Base-by-base conservation (phyloP, 2,888 invertebrate species). In the Theretra japonica region DNA sequence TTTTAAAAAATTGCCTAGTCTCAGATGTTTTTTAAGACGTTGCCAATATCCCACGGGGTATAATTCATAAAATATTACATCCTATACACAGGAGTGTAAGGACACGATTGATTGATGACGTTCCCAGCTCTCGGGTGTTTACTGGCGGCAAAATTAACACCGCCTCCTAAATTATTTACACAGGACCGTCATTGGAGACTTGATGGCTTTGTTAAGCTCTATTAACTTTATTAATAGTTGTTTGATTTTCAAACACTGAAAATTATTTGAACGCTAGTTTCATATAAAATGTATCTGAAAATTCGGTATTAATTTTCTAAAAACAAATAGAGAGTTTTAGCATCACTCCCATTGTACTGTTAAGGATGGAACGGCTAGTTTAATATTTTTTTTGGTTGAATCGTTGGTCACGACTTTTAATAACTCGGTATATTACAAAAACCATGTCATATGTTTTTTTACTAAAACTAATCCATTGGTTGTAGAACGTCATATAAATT, bases 71-170 rank as follows among this genome's bases (percentile, higher is more conserved):
- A 53, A 53, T 53, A 41, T 41, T 15, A 53, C n/a, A n/a, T 53
- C 53, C 19, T 53, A 50, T 50, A 53, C n/a, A 48, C 23, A 21
- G 21, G 17, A 23, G 23, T 23, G 15, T 65, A 65, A 65, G 17
- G 48, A 23, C 23, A 41, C 41, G 23, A 65, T 65, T 65, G 65
- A 65, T 65, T 65, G 48, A 65, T 65, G 65, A 65, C 23, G n/a
- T n/a, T 53, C 53, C 1, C 48, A 5, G 23, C 48, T 65, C 6
- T 41, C 21, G n/a, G 65, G 41, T 65, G 30, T 33, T 65, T 65
- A 65, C n/a, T 62, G 62, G 21, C 21, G 62, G 21, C 17, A 11
- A 41, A 65, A 65, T 65, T 65, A 65, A 65, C 41, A 48, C 23
- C 48, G 23, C 65, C 23, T 48, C 17, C 41, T 2, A 48, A 65